Percentiles rank a stretch among this genome's conserved stretches.
Evolutionary conservation across 1,140 invertebrate species (phyloP).

Genomic region (Dinoponera quadriceps): DNA sequence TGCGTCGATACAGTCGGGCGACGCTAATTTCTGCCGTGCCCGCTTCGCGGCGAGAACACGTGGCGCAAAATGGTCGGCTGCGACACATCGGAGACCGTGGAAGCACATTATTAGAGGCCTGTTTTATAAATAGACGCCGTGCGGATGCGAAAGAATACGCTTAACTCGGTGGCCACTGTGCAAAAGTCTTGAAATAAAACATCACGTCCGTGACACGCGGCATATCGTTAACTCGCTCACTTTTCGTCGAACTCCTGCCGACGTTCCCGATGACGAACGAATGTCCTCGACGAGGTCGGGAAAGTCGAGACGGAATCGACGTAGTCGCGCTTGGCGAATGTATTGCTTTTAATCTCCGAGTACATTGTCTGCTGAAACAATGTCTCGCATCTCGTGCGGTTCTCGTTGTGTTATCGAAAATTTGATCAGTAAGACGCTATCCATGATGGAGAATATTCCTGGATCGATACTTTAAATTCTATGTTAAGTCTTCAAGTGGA

Average conservation of each 20-base stretch:
- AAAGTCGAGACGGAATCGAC: slow-evolving; percentile 18
- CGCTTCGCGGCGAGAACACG: slow-evolving; percentile 32
- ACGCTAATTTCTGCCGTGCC: slow-evolving; percentile 32
- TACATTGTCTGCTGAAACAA: background rate
- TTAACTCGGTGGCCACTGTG: slow-evolving; percentile 1
- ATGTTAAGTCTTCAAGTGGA: no score
- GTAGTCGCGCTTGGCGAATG: background rate
- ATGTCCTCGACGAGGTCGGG: background rate
- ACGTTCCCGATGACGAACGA: background rate
- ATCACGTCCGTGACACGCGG: background rate
- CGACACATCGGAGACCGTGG: slow-evolving; percentile 32
- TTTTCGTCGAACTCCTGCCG: background rate
- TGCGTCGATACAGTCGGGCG: background rate
- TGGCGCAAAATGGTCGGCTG: slow-evolving; percentile 59
- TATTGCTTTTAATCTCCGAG: slow-evolving; percentile 6
- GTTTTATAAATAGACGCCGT: slow-evolving; percentile 59
- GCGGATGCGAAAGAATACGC: slow-evolving; percentile 56
- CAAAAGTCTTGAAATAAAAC: slow-evolving; percentile 58
- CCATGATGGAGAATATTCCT: no score
- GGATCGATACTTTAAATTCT: no score
- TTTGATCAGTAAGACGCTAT: no score
- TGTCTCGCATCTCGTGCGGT: background rate
- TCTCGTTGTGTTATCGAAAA: background rate
- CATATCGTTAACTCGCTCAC: slow-evolving; percentile 19
- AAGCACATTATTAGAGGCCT: slow-evolving; percentile 59